phyloP scores from a whole-genome alignment of 2,797 vertebrate genomes.

The Prunella strophiata region DNA sequence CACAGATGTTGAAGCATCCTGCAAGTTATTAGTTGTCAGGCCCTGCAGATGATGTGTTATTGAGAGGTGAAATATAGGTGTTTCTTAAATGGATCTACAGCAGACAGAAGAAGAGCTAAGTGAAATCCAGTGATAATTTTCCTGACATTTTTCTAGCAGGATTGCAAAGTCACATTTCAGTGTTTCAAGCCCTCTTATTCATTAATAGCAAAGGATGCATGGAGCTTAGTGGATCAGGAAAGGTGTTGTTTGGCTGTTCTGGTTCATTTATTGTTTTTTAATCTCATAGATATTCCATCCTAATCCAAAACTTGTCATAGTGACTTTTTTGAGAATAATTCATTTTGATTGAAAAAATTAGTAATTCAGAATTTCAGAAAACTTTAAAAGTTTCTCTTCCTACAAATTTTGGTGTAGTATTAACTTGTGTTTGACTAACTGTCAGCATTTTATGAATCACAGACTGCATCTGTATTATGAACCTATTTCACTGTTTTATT shows the following conservation, averaged over 20 bases:
- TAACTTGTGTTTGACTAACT: background rate
- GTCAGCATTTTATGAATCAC: background rate
- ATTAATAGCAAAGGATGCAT: background rate
- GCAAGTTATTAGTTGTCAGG: constrained; percentile 31
- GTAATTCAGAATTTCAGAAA: background rate
- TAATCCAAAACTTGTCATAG: fast-evolving
- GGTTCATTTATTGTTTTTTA: background rate
- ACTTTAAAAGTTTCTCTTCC: background rate
- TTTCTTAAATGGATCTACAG: background rate
- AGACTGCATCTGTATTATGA: background rate
- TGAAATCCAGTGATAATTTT: background rate
- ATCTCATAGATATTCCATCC: background rate
- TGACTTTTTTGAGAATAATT: background rate
- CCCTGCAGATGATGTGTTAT: background rate
- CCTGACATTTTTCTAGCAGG: background rate
- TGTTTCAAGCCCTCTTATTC: background rate
- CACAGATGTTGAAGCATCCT: constrained; percentile 57
- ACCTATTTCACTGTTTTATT: background rate
- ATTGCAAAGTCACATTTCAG: background rate
- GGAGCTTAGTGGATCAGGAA: background rate
- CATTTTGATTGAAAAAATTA: background rate
- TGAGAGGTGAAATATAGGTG: constrained; percentile 22
- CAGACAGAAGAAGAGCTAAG: background rate
- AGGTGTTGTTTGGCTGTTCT: background rate
- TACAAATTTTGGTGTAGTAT: background rate